A percentile compares a stretch with the other conserved stretches of the same genome.
Conservation (phyloP, 2,797 vertebrate genomes). For the Clamator glandarius region DNA sequence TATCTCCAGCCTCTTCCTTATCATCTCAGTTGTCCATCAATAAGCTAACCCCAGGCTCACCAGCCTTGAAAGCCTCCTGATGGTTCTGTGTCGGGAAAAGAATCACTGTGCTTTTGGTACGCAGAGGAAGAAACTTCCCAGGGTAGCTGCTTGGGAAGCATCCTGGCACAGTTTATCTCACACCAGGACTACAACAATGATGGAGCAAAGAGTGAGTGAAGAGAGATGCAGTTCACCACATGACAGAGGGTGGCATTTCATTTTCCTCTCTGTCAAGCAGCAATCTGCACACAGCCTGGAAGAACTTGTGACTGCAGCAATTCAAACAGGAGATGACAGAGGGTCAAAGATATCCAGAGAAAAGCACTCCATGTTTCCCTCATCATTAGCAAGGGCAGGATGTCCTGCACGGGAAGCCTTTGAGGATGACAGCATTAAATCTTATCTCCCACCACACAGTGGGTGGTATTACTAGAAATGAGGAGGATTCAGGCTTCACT, state of each 20-base stretch:
- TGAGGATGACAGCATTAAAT: not conserved
- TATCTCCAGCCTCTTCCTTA: not conserved
- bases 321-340: not conserved
- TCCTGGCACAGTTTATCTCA: not conserved
- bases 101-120: not conserved
- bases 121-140: not conserved
- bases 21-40: not conserved
- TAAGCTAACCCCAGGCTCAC: not conserved
- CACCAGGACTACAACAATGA: not conserved
- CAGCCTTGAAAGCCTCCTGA: not conserved
- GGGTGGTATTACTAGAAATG: accelerated
- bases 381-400: not conserved
- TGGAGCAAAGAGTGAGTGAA: not conserved
- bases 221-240: not conserved
- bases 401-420: not conserved
- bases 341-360: not conserved
- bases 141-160: not conserved
- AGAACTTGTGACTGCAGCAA: not conserved
- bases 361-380: not conserved
- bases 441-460: not conserved
- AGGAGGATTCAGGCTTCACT: not conserved
- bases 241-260: not conserved
- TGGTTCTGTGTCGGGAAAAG: not conserved
- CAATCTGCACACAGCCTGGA: not conserved
- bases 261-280: not conserved